Percentiles rank a stretch among this genome's conserved stretches.
Evolutionary conservation across 1,140 invertebrate species (phyloP).

Genomic region (Thaumatotibia leucotreta): DNA sequence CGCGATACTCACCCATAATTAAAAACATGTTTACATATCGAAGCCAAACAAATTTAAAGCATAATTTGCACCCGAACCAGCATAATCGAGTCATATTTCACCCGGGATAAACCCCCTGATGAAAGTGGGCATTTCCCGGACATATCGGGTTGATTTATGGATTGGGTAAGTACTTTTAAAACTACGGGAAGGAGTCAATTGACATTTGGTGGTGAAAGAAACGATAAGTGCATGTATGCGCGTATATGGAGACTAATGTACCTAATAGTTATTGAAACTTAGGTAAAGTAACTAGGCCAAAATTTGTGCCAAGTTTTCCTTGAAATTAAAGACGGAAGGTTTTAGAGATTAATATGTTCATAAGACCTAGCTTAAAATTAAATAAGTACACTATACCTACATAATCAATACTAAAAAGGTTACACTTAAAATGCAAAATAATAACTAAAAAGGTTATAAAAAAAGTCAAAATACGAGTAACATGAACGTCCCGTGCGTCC

Average conservation of each 20-base stretch:
- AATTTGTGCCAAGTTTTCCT: too few relatives aligned
- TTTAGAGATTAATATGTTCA: too few relatives aligned
- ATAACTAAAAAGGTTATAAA: too few relatives aligned
- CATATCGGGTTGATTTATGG: conserved; percentile 71
- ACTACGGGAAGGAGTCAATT: conserved; percentile 55
- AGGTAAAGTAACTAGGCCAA: too few relatives aligned
- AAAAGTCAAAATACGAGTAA: too few relatives aligned
- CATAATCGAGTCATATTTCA: conserved; percentile 68
- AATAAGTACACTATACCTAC: too few relatives aligned
- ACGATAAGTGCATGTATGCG: neutral
- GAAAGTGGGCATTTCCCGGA: conserved; percentile 63
- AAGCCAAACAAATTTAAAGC: neutral
- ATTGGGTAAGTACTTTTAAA: conserved; percentile 69
- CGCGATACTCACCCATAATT: neutral
- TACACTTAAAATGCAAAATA: too few relatives aligned
- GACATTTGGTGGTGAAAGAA: conserved; percentile 22
- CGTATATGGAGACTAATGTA: neutral
- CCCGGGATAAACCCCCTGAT: conserved; percentile 50
- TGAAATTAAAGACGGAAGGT: too few relatives aligned
- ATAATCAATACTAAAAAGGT: too few relatives aligned
- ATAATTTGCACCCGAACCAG: conserved; percentile 27
- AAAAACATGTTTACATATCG: neutral
- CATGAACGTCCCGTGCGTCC: too few relatives aligned
- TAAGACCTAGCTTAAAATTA: too few relatives aligned
- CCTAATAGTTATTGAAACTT: neutral